phyloP scores from a whole-genome alignment of 1,140 invertebrate species.

The Macrobrachium nipponense region DNA sequence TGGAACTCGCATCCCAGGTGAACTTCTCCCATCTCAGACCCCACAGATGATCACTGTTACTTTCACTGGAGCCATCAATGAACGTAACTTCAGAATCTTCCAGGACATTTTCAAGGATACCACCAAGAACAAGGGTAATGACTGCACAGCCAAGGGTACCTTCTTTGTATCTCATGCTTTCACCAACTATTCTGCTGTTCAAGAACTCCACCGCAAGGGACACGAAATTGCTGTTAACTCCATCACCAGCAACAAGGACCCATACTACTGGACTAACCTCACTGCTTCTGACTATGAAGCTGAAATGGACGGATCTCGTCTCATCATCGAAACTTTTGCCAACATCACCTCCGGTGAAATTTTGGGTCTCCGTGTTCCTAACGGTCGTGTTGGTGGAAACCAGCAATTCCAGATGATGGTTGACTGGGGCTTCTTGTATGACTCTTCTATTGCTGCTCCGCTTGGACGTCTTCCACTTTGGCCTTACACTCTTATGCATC shows the following conservation, averaged over 20 bases:
- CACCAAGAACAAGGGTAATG: slow-evolving; percentile 71
- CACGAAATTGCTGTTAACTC: slow-evolving; percentile 73
- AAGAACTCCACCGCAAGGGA: slow-evolving; percentile 71
- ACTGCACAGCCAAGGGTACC: slow-evolving; percentile 73
- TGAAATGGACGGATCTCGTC: slow-evolving; percentile 70
- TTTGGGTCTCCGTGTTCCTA: slow-evolving; percentile 70
- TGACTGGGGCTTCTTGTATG: slow-evolving; percentile 70
- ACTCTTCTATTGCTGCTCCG: slow-evolving; percentile 70
- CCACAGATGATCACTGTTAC: slow-evolving; percentile 70
- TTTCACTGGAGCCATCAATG: slow-evolving; percentile 70
- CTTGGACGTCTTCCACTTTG: slow-evolving; percentile 69
- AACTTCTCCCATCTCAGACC: slow-evolving; percentile 68
- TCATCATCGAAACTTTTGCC: slow-evolving; percentile 69
- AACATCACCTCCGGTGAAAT: slow-evolving; percentile 70
- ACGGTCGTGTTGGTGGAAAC: slow-evolving; percentile 69
- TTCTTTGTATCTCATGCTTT: slow-evolving; percentile 74
- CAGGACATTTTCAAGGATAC: slow-evolving; percentile 68
- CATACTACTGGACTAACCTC: slow-evolving; percentile 68
- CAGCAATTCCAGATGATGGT: slow-evolving; percentile 70
- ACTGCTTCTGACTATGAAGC: slow-evolving; percentile 67
- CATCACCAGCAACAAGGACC: slow-evolving; percentile 69
- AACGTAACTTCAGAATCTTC: slow-evolving; percentile 69
- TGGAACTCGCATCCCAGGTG: slow-evolving; percentile 69
- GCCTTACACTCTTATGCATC: slow-evolving; percentile 71
- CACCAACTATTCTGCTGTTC: slow-evolving; percentile 72